These are phyloP conservation scores for Drosophila maculinotata DNA, from an alignment of 2,888 invertebrate species.

Conservation along the genomic window DNA sequence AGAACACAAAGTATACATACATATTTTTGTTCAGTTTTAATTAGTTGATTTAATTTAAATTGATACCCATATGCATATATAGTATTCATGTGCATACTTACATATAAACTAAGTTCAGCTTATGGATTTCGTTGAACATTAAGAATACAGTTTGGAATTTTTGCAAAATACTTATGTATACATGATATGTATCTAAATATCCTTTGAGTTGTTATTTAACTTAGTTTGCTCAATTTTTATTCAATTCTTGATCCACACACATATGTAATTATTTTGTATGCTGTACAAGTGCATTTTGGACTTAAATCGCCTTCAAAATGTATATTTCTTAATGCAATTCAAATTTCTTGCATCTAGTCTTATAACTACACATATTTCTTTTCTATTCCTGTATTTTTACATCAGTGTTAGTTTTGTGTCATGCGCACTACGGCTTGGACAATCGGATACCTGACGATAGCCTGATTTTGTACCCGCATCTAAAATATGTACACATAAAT, in stretches of 20 bases:
- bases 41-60: neutral
- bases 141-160: neutral
- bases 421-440: slow-evolving; percentile 1
- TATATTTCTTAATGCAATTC: neutral
- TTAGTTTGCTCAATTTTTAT: neutral
- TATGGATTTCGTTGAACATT: neutral
- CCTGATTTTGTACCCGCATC: neutral
- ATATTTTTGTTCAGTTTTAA: too few relatives aligned
- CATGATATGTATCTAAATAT: slow-evolving; percentile 3
- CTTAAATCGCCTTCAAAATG: neutral
- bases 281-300: neutral
- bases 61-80: neutral
- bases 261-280: neutral
- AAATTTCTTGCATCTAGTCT: neutral
- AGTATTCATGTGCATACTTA: neutral
- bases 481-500: neutral
- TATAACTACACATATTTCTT: slow-evolving; percentile 2
- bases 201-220: neutral
- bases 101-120: neutral
- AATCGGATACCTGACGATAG: slow-evolving; percentile 5
- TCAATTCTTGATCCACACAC: neutral
- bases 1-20: too few relatives aligned
- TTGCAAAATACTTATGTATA: slow-evolving; percentile 6
- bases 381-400: neutral
- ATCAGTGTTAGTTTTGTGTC: neutral